These are phyloP conservation scores for Augochlorella aurata DNA, from an alignment of 2,888 invertebrate species.

Conservation along the genomic window DNA sequence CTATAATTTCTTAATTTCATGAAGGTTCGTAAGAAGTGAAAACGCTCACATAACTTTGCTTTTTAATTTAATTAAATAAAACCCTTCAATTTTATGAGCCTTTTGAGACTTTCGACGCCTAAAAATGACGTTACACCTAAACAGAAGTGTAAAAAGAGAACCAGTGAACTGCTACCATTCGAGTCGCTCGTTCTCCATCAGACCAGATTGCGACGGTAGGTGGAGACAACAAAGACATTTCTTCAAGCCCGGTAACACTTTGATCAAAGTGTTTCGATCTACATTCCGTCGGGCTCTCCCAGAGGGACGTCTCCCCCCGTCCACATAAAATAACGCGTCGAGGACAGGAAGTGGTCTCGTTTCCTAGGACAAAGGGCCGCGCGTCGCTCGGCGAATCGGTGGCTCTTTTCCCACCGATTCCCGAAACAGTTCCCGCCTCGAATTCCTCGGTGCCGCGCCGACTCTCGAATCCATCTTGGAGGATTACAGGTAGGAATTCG, in stretches of 20 bases:
- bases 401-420: slow-evolving; percentile 29
- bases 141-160: not conserved
- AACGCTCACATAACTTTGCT: too few relatives aligned
- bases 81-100: too few relatives aligned
- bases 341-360: slow-evolving; percentile 20
- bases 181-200: not conserved
- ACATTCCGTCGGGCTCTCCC: not conserved
- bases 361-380: slow-evolving; percentile 19
- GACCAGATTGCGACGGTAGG: not conserved
- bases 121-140: too few relatives aligned
- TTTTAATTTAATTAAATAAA: too few relatives aligned
- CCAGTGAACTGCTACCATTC: not conserved
- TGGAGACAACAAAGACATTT: not conserved
- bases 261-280: slow-evolving; percentile 11
- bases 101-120: too few relatives aligned
- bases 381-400: slow-evolving; percentile 22
- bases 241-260: not conserved
- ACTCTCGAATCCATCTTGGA: slow-evolving; percentile 55
- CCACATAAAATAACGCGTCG: not conserved
- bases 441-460: slow-evolving; percentile 38
- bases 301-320: not conserved
- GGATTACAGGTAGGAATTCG: slow-evolving; percentile 62
- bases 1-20: too few relatives aligned
- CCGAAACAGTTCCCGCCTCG: slow-evolving; percentile 11
- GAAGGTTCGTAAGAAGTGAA: too few relatives aligned